phyloP scores from a whole-genome alignment of 1,140 invertebrate genomes.

The Helicorthomorpha holstii region DNA sequence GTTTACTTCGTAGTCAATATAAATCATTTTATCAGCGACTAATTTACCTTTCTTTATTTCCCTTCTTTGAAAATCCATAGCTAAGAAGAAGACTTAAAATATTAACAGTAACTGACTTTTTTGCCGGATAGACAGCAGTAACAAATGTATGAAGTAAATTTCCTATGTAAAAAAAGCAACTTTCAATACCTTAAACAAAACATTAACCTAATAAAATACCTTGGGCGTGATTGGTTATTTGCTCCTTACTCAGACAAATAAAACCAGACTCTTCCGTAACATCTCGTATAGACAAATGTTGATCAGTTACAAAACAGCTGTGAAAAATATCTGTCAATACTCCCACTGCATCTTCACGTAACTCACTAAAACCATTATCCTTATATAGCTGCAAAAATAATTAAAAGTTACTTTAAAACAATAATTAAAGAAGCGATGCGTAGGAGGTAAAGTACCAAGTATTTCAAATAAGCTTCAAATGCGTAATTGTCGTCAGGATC shows the following conservation, averaged over 20 bases:
- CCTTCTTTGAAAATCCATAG: slow-evolving; percentile 23
- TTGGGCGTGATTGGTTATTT: slow-evolving; percentile 20
- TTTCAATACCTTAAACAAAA: too few species aligned
- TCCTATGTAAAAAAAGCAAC: too few species aligned
- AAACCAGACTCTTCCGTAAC: slow-evolving; percentile 22
- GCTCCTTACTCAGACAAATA: slow-evolving; percentile 23
- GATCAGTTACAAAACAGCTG: slow-evolving; percentile 25
- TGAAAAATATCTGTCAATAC: slow-evolving; percentile 26
- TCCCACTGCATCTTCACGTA: slow-evolving; percentile 16
- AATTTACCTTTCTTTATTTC: too few species aligned
- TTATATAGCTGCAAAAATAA: slow-evolving; percentile 9
- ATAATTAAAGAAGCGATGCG: too few species aligned
- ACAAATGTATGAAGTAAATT: slow-evolving; percentile 23
- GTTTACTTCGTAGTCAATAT: too few species aligned
- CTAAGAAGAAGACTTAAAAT: slow-evolving; percentile 18
- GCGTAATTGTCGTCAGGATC: slow-evolving; percentile 17
- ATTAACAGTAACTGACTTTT: slow-evolving; percentile 22
- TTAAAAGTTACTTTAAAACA: not conserved
- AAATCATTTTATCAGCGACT: too few species aligned
- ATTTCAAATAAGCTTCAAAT: slow-evolving; percentile 20
- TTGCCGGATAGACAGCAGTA: slow-evolving; percentile 18
- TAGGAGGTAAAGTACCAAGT: too few species aligned
- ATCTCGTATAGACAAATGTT: slow-evolving; percentile 16
- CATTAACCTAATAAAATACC: too few species aligned
- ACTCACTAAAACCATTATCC: slow-evolving; percentile 13